These are phyloP conservation scores for Phasianus colchicus DNA, from an alignment of 2,113 vertebrate genomes.

Conservation along the genomic window DNA sequence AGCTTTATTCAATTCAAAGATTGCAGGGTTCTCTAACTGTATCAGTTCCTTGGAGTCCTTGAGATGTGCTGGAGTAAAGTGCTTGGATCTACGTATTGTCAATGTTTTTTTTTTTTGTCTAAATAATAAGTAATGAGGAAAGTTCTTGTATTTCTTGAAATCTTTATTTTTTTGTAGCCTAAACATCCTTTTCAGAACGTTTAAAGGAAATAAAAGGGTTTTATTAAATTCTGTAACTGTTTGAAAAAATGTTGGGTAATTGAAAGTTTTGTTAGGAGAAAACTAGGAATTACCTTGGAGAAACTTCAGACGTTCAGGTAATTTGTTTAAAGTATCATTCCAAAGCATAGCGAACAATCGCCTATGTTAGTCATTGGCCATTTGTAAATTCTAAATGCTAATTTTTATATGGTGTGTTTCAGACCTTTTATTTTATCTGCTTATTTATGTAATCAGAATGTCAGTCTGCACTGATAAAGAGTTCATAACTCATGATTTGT, in stretches of 20 bases:
- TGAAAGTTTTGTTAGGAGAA: neutral
- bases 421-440: neutral
- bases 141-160: neutral
- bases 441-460: neutral
- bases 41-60: neutral
- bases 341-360: neutral
- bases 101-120: neutral
- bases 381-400: neutral
- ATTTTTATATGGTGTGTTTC: neutral
- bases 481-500: neutral
- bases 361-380: neutral
- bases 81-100: neutral
- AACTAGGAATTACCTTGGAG: neutral
- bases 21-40: rapidly evolving
- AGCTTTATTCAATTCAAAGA: neutral
- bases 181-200: neutral
- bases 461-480: neutral
- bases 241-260: neutral
- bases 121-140: neutral
- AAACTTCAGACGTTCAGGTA: neutral
- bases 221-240: neutral
- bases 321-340: neutral
- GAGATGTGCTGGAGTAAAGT: neutral
- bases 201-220: neutral
- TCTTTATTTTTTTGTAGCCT: neutral